Evolutionary conservation across 2,797 vertebrate genomes (phyloP).

Genomic region (Tapirus indicus): DNA sequence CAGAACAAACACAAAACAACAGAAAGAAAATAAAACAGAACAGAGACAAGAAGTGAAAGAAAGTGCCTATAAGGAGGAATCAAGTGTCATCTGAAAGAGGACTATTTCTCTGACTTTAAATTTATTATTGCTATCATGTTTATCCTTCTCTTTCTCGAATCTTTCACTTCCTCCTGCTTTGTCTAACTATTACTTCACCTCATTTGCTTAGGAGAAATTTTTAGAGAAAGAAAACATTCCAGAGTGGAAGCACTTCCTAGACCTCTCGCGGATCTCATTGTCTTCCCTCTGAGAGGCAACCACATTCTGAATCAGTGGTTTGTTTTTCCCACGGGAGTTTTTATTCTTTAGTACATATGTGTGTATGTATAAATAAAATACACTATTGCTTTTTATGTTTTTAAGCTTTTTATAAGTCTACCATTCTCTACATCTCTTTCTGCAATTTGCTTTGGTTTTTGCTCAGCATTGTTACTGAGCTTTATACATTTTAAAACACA

Average conservation of each 20-base stretch:
- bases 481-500: constrained; percentile 6
- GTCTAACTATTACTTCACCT: background rate
- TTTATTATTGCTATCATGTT: background rate
- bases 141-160: background rate
- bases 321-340: background rate
- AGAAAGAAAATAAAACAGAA: background rate
- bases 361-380: background rate
- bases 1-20: background rate
- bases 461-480: background rate
- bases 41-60: background rate
- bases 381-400: background rate
- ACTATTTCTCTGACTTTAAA: background rate
- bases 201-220: background rate
- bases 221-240: background rate
- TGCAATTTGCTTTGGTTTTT: background rate
- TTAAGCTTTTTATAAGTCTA: background rate
- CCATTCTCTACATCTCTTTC: background rate
- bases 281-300: background rate
- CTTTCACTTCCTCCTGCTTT: background rate
- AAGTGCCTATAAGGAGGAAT: background rate
- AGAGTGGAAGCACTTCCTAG: background rate
- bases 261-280: background rate
- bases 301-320: background rate
- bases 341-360: background rate
- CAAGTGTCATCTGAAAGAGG: background rate